A percentile compares a stretch with the other conserved stretches of the same genome.
Conservation (phyloP, 2,113 vertebrate species). For the Saguinus imperator region DNA sequence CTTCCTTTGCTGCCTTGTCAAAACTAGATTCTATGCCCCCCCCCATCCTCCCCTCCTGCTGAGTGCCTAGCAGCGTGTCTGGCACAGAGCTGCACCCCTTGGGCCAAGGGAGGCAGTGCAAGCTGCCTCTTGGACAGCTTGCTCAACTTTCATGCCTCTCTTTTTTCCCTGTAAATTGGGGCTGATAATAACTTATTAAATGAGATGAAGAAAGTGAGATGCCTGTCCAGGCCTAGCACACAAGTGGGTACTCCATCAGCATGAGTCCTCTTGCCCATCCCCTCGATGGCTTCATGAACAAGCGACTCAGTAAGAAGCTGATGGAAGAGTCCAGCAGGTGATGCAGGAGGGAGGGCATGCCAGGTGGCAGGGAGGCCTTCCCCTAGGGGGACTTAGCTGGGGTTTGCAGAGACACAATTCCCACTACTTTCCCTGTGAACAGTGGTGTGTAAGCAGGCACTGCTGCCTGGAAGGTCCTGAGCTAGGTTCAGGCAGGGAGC, state of each 20-base stretch:
- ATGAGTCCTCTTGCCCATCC: neutral
- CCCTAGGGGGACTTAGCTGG: neutral
- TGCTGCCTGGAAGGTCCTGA: neutral
- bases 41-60: neutral
- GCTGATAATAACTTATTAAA: neutral
- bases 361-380: neutral
- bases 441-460: neutral
- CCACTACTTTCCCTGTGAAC: neutral
- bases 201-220: neutral
- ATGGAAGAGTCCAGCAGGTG: neutral
- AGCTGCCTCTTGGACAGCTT: neutral
- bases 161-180: neutral
- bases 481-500: neutral
- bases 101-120: neutral
- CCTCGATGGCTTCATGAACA: neutral
- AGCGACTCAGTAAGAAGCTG: constrained; percentile 8
- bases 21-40: neutral
- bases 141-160: neutral
- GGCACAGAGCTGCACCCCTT: neutral
- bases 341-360: neutral
- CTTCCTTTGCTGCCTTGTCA: neutral
- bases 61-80: neutral
- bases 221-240: neutral
- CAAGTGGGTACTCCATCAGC: fast-evolving
- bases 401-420: neutral